These are phyloP conservation scores for Mnemiopsis leidyi DNA, from an alignment of 37 sponge, comb jelly and placozoan species.

Conservation along the genomic window DNA sequence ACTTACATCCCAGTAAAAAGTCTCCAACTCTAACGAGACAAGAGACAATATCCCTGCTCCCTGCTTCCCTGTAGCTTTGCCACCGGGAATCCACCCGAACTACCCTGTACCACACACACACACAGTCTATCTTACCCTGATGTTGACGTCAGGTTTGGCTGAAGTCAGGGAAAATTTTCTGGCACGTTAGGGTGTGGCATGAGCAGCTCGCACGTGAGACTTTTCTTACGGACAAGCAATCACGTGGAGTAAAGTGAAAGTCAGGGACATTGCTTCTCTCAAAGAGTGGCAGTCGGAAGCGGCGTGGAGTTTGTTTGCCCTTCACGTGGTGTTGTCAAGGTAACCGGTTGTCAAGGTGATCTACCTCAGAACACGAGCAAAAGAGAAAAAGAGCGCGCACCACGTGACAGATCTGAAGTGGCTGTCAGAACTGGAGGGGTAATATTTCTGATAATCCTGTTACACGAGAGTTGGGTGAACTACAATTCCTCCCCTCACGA, in stretches of 20 bases:
- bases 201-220: neutral
- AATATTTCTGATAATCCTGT: neutral
- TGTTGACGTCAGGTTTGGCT: neutral
- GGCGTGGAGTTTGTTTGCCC: neutral
- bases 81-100: too few species aligned
- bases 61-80: too few species aligned
- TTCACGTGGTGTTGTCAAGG: neutral
- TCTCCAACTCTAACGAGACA: too few species aligned
- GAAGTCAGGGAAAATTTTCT: neutral
- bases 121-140: neutral
- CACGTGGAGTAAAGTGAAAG: neutral
- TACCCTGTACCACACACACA: too few species aligned
- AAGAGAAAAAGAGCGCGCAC: too few species aligned
- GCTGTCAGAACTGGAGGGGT: neutral
- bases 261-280: neutral
- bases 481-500: neutral
- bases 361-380: too few species aligned
- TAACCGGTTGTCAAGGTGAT: neutral
- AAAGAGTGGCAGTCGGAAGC: neutral
- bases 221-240: neutral
- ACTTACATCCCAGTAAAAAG: too few species aligned
- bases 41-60: too few species aligned
- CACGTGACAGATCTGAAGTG: neutral
- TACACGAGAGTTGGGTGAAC: neutral
- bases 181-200: neutral